These are phyloP conservation scores for Plebejus argus DNA, from an alignment of 2,888 invertebrate species.

Conservation along the genomic window DNA sequence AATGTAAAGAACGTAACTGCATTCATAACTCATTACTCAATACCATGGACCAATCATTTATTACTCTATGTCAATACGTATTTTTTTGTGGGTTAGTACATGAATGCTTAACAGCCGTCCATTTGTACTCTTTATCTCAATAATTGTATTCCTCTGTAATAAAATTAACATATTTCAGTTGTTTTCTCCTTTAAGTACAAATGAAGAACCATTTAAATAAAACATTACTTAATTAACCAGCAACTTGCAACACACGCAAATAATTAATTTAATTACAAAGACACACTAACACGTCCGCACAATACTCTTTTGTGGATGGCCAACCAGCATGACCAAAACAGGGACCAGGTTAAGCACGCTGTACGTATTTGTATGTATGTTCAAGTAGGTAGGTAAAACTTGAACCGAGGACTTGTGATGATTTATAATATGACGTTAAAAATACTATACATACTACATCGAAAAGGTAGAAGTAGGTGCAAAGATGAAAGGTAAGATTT, in stretches of 20 bases:
- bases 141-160: too few relatives aligned
- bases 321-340: slow-evolving; percentile 20
- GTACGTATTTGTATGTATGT: neutral
- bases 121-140: too few relatives aligned
- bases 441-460: too few relatives aligned
- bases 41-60: too few relatives aligned
- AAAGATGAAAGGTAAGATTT: too few relatives aligned
- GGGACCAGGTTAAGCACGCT: slow-evolving; percentile 13
- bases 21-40: too few relatives aligned
- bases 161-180: neutral
- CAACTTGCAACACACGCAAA: slow-evolving; percentile 19
- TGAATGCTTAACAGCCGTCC: too few relatives aligned
- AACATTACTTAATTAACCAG: slow-evolving; percentile 7
- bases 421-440: too few relatives aligned
- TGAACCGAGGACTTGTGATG: neutral
- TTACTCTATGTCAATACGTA: too few relatives aligned
- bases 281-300: slow-evolving; percentile 6
- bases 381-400: neutral
- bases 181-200: neutral
- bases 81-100: too few relatives aligned
- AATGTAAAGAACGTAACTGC: too few relatives aligned
- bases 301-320: slow-evolving; percentile 25
- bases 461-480: too few relatives aligned
- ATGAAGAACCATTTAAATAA: neutral
- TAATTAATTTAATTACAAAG: slow-evolving; percentile 7